phyloP scores from a whole-genome alignment of 2,888 invertebrate species.

The Euplexia lucipara region DNA sequence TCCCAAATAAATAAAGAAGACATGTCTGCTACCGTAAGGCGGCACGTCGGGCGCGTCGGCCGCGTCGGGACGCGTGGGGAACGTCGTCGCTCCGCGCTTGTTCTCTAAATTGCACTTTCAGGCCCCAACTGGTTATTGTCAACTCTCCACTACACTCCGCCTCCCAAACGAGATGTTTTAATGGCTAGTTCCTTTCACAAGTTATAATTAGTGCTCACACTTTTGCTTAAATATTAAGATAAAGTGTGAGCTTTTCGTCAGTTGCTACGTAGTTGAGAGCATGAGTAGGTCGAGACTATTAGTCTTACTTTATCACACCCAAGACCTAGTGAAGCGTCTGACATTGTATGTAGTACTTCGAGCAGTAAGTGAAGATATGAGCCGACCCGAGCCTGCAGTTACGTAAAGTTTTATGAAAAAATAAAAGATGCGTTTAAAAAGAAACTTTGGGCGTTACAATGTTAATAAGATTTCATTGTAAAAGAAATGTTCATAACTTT shows the following conservation, averaged over 20 bases:
- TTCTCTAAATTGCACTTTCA: slow-evolving; percentile 65
- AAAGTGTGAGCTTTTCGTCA: slow-evolving; percentile 14
- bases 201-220: slow-evolving; percentile 28
- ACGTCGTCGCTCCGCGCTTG: slow-evolving; percentile 46
- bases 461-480: slow-evolving; percentile 48
- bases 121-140: slow-evolving; percentile 59
- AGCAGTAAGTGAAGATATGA: not conserved
- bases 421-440: not conserved
- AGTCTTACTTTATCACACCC: slow-evolving; percentile 4
- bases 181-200: slow-evolving; percentile 43
- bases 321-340: not conserved
- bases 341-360: not conserved
- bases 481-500: slow-evolving; percentile 60
- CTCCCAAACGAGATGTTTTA: slow-evolving; percentile 32
- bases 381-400: not conserved
- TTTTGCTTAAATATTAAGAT: slow-evolving; percentile 28
- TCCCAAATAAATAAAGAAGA: slow-evolving; percentile 56
- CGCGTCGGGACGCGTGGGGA: slow-evolving; percentile 19
- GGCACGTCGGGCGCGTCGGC: slow-evolving; percentile 3
- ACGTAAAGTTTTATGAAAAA: not conserved
- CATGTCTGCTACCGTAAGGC: slow-evolving; percentile 52
- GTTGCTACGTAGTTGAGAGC: not conserved
- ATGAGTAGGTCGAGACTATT: not conserved
- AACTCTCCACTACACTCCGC: slow-evolving; percentile 24
- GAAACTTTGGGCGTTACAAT: slow-evolving; percentile 37